Conservation (phyloP, 2,888 invertebrate species). For the Diabrotica balteata region DNA sequence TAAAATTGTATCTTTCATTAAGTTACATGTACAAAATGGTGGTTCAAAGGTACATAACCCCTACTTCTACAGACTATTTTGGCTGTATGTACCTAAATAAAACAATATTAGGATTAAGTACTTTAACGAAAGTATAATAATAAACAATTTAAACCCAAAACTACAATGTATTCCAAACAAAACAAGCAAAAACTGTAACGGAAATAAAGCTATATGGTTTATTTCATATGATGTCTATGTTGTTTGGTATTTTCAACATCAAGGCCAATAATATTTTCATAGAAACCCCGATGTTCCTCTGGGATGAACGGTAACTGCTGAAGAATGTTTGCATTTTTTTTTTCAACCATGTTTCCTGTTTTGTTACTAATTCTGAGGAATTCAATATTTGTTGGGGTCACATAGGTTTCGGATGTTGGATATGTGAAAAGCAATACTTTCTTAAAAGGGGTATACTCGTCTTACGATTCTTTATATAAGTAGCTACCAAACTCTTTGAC, state of each 20-base stretch:
- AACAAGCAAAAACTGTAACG: too few species aligned
- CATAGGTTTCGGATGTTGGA: background rate
- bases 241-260: conserved; percentile 6
- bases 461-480: conserved; percentile 3
- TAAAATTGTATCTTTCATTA: background rate
- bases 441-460: conserved; percentile 9
- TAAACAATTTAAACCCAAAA: background rate
- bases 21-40: background rate
- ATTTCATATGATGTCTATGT: too few species aligned
- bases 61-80: background rate
- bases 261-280: conserved; percentile 16
- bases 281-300: conserved; percentile 10
- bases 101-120: background rate
- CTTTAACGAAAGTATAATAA: background rate
- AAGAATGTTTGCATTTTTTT: background rate
- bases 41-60: background rate
- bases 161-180: too few species aligned
- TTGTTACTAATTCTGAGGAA: conserved; percentile 8
- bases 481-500: conserved; percentile 17
- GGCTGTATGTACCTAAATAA: background rate
- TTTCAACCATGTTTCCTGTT: background rate
- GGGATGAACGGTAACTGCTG: conserved; percentile 16
- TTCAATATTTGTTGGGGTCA: conserved; percentile 3
- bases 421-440: conserved; percentile 11
- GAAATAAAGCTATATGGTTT: background rate